A percentile compares a stretch with the other conserved stretches of the same genome.
phyloP scores from a whole-genome alignment of 2,113 vertebrate genomes.

The Eulemur macaco region DNA sequence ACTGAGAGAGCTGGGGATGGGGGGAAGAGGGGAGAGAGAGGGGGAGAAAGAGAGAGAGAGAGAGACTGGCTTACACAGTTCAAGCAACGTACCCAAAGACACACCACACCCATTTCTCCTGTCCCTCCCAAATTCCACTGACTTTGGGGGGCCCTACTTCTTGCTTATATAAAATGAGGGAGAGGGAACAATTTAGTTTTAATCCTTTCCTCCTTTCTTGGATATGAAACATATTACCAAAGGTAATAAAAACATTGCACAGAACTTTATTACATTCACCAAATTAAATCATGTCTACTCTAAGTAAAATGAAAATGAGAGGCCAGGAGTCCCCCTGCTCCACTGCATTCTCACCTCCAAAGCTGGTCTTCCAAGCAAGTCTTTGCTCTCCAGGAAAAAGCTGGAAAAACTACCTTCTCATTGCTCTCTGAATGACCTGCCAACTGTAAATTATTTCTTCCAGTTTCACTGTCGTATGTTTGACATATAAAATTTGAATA shows the following conservation, averaged over 20 bases:
- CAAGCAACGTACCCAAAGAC: too few relatives aligned
- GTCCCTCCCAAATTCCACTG: neutral
- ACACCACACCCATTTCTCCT: accelerated
- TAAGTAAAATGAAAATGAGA: neutral
- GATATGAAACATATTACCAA: neutral
- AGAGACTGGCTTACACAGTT: neutral
- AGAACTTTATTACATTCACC: neutral
- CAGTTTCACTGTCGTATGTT: neutral
- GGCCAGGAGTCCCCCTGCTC: accelerated
- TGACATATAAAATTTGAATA: neutral
- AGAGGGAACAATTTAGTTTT: neutral
- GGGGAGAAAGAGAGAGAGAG: neutral
- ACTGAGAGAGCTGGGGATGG: accelerated
- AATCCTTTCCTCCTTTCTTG: neutral
- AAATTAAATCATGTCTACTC: neutral
- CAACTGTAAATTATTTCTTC: neutral
- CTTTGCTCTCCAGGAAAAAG: neutral
- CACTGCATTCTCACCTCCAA: neutral
- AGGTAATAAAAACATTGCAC: neutral
- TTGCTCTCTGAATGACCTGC: neutral
- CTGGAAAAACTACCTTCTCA: neutral
- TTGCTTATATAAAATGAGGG: neutral
- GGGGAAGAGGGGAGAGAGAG: neutral
- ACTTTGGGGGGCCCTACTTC: neutral
- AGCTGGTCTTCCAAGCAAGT: neutral